Evolutionary conservation across 2,888 invertebrate species (phyloP).

Genomic region (Amphimallon solstitiale): DNA sequence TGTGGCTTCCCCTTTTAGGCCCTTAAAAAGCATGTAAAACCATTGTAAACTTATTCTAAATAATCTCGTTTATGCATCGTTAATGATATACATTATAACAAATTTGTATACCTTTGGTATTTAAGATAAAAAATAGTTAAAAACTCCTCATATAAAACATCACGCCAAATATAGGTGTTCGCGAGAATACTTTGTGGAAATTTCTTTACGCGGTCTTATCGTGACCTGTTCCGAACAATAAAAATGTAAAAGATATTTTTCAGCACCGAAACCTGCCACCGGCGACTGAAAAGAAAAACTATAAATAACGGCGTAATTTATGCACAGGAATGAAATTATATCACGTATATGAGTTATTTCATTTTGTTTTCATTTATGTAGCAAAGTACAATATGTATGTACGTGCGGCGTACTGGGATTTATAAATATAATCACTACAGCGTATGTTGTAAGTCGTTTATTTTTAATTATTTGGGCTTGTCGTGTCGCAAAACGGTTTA

Average conservation of each 20-base stretch:
- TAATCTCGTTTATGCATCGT: background rate
- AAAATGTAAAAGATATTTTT: conserved; percentile 24
- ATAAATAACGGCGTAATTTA: conserved; percentile 24
- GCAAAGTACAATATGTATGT: background rate
- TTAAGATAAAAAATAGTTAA: conserved; percentile 13
- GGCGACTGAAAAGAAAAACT: conserved; percentile 15
- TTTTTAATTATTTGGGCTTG: conserved; percentile 22
- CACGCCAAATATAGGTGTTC: background rate
- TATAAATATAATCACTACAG: conserved; percentile 15
- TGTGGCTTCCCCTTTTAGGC: no score
- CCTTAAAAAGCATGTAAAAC: background rate
- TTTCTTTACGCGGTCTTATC: conserved; percentile 10
- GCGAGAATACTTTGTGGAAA: background rate
- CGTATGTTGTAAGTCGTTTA: background rate
- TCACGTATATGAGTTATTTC: conserved; percentile 25
- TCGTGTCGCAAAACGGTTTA: background rate
- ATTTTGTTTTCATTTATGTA: conserved; percentile 1
- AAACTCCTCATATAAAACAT: background rate
- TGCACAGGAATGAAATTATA: conserved; percentile 8
- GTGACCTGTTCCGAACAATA: conserved; percentile 11
- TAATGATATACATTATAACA: background rate
- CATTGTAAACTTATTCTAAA: background rate
- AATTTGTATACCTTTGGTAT: conserved; percentile 17
- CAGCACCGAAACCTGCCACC: conserved; percentile 11
- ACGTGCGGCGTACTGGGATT: conserved; percentile 13